Percentiles rank a stretch among this genome's conserved stretches.
These are phyloP conservation scores for Hydractinia symbiolongicarpus DNA, from an alignment of 30 jellyfish, hydroid and myxozoan species.

Conservation along the genomic window DNA sequence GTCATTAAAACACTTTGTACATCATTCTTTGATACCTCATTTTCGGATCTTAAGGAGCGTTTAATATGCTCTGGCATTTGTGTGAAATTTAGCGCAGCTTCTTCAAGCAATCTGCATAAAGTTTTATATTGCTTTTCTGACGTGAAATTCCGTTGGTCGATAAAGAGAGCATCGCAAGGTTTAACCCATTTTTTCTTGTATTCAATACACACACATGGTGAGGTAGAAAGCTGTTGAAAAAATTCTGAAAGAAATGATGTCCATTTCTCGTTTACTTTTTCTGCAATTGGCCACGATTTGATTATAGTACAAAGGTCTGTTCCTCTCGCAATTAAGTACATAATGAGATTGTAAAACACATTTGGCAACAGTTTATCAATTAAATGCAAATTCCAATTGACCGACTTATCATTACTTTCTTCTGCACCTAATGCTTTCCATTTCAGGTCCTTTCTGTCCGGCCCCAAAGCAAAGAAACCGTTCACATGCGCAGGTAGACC, in stretches of 20 bases:
- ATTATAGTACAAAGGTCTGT: constrained; percentile 11
- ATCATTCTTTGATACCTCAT: neutral
- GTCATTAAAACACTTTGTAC: neutral
- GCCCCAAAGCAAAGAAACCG: constrained; percentile 74
- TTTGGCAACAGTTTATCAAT: constrained; percentile 40
- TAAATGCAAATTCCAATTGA: constrained; percentile 50
- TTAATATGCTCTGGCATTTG: constrained; percentile 33
- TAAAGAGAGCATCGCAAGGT: neutral
- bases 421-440: constrained; percentile 43
- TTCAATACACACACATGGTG: neutral
- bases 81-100: neutral
- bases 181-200: neutral
- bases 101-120: neutral
- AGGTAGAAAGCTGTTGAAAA: neutral
- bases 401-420: constrained; percentile 33
- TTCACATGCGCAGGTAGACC: constrained; percentile 72
- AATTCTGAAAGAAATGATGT: neutral
- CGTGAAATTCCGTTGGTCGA: neutral
- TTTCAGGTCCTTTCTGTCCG: constrained; percentile 67
- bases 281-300: constrained; percentile 30
- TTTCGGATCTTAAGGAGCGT: neutral
- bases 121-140: constrained; percentile 27
- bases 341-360: constrained; percentile 37
- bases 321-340: constrained; percentile 1
- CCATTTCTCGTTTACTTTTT: constrained; percentile 57